Percentiles rank a stretch among this genome's conserved stretches.
phyloP scores from a whole-genome alignment of 2,113 vertebrate genomes.

The Pedetes capensis region DNA sequence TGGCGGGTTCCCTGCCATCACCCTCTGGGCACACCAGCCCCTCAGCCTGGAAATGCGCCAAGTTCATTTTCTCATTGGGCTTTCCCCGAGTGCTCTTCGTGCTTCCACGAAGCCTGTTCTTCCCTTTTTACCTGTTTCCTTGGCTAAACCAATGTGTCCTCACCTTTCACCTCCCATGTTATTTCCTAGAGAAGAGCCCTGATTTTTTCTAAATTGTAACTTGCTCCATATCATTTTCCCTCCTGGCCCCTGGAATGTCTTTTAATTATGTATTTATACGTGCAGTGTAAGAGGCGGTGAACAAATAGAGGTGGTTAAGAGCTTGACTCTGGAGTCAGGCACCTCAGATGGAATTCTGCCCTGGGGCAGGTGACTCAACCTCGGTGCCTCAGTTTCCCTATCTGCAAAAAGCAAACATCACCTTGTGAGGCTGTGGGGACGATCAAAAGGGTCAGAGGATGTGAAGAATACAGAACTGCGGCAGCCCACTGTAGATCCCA shows the following conservation, averaged over 20 bases:
- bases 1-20: background rate
- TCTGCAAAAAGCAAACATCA: background rate
- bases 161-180: background rate
- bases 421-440: background rate
- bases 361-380: constrained; percentile 36
- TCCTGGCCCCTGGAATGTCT: background rate
- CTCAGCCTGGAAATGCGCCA: background rate
- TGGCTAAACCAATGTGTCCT: background rate
- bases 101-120: background rate
- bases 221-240: background rate
- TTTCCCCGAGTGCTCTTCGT: rapidly evolving
- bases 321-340: background rate
- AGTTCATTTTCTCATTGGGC: background rate
- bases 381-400: background rate
- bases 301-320: background rate
- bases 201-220: background rate
- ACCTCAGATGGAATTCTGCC: background rate
- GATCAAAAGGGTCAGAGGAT: background rate
- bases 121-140: background rate
- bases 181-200: background rate
- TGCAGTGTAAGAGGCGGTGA: background rate
- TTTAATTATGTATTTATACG: constrained; percentile 25
- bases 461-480: background rate
- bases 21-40: background rate
- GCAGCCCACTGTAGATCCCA: background rate